Evolutionary conservation across 2,888 invertebrate species (phyloP), one percentile per base, ranked within the genome.

Genomic region (Sphinx pinastri): DNA sequence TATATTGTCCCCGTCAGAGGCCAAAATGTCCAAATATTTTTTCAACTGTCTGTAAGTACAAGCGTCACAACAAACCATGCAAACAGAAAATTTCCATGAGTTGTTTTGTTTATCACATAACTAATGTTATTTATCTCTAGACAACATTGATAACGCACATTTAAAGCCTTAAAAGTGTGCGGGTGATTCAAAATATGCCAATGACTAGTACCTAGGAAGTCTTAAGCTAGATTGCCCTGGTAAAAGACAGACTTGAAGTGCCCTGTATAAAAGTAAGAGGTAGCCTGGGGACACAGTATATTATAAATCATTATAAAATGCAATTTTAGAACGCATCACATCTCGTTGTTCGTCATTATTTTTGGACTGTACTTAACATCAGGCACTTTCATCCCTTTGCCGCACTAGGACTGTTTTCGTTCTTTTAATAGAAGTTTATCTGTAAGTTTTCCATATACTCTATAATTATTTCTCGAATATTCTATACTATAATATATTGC

Each of bases 1-100:
- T 2, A 87, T 85, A 63, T 83, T 92, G 69, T 93, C 93, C 69
- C 94, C 91, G 70, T 93, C 91, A 16, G 93, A 91, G 78, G 93
- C 95, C 81, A 95, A 90, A 92, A 95, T 95, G 90, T 95, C 95
- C 89, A 95, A 92, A 87, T 95, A 95, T 80, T 95, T 95, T 87
- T 90, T 92, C 84, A 94, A 86, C 84, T 94, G 93, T 85, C 94
- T 94, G 77, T 78, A 63, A 63, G 51, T 63, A 54, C 49, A 63
- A 63, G 63, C 63, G 63, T 16, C 89, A 91, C 89, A 80, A 87
- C 93, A 94, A 88, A 93, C 92, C 94, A 94, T 94, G 94, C 94
- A 94, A 92, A 90, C 79, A 88, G 63, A 63, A 83, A 80, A 82
- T 81, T 81, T 70, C 72, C 80, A 91, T 92, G 79, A 92, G 88